phyloP scores from a whole-genome alignment of 2,797 vertebrate genomes.

The Coilia nasus region DNA sequence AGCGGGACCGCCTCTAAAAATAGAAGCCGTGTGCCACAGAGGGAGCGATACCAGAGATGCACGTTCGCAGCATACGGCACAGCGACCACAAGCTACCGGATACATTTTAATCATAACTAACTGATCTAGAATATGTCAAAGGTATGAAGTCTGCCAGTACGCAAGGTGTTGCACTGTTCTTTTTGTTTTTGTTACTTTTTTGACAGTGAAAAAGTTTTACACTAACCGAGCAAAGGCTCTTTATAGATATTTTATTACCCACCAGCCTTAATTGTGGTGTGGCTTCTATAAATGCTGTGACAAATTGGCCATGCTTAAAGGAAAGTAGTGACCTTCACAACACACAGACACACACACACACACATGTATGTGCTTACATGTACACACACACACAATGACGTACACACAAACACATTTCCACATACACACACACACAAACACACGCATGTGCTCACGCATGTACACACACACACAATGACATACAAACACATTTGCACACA shows the following conservation, averaged over 20 bases:
- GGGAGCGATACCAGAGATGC: background rate
- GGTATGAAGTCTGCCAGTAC: background rate
- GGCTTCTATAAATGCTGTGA: background rate
- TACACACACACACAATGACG: background rate
- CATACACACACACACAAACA: background rate
- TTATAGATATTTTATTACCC: background rate
- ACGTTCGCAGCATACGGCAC: background rate
- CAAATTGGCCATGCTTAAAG: background rate
- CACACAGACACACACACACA: background rate
- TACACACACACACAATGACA: background rate
- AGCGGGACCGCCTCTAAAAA: conserved; percentile 13
- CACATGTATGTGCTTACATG: too few relatives aligned
- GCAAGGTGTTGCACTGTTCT: background rate
- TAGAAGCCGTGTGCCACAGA: background rate
- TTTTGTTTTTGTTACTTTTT: background rate
- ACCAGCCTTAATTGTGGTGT: background rate
- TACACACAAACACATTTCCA: conserved; percentile 11
- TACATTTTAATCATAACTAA: background rate
- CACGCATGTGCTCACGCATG: background rate
- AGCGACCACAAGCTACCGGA: background rate
- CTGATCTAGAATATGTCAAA: background rate
- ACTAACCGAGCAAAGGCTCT: background rate
- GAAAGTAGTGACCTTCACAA: background rate
- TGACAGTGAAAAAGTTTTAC: background rate
- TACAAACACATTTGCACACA: background rate